phyloP scores from a whole-genome alignment of 2,113 vertebrate species.

The Phylloscopus trochiloides region DNA sequence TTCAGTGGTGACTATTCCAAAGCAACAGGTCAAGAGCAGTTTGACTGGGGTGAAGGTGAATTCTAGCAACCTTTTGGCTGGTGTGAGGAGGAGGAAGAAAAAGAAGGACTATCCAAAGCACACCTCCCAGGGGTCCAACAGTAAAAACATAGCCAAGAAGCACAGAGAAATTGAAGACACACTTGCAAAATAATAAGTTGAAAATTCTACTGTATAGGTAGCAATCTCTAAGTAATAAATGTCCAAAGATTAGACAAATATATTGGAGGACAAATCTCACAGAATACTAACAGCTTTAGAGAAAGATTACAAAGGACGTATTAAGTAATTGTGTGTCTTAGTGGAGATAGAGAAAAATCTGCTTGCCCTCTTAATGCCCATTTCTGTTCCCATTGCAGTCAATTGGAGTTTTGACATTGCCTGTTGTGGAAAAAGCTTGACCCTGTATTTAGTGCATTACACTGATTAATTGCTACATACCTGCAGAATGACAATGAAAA shows the following conservation, averaged over 20 bases:
- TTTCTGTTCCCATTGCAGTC: background rate
- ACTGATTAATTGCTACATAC: conserved; percentile 29
- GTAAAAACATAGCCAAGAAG: background rate
- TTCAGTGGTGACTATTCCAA: background rate
- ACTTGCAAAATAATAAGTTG: rapidly evolving
- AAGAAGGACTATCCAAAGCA: background rate
- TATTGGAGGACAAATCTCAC: background rate
- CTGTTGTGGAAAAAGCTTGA: background rate
- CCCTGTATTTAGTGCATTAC: conserved; percentile 1
- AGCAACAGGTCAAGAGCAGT: background rate
- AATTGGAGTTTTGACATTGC: background rate
- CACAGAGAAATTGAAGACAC: background rate
- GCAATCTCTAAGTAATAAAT: background rate
- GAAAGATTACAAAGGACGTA: background rate
- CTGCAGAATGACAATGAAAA: conserved; percentile 35
- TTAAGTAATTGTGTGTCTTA: background rate
- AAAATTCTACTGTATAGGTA: background rate
- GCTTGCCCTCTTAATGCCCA: background rate
- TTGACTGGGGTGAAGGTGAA: background rate
- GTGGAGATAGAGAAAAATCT: background rate
- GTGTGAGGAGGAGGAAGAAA: background rate
- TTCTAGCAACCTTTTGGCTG: background rate
- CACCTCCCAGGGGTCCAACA: background rate
- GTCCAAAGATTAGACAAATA: background rate
- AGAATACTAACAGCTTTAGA: background rate